Conservation (phyloP, 2,797 vertebrate species). For the Mus spretus region DNA sequence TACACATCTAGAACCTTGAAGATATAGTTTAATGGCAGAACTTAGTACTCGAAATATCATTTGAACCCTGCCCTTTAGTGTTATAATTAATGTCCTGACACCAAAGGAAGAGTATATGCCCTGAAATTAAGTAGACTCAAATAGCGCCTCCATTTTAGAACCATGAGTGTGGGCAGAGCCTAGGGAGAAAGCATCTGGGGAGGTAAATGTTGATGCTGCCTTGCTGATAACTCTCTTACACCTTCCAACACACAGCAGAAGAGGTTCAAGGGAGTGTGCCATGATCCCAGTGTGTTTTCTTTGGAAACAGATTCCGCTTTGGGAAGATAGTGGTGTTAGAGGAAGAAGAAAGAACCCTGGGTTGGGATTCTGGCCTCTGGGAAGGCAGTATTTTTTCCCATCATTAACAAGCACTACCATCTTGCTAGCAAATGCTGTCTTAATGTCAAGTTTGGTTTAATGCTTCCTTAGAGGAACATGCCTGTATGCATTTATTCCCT, state of each 20-base stretch:
- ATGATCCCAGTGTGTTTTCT: constrained; percentile 35
- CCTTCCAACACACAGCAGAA: constrained; percentile 22
- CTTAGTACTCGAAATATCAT: constrained; percentile 52
- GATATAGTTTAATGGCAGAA: constrained; percentile 54
- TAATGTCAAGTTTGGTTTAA: constrained; percentile 83
- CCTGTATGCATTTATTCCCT: constrained; percentile 85
- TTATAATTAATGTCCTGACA: constrained; percentile 50
- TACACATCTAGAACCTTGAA: constrained; percentile 12
- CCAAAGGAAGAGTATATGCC: constrained; percentile 16
- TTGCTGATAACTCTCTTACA: constrained; percentile 59
- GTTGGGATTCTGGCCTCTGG: constrained; percentile 33
- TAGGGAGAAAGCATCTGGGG: constrained; percentile 64
- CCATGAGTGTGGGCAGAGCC: constrained; percentile 64
- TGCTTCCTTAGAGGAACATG: constrained; percentile 81
- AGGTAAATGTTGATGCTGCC: constrained; percentile 66
- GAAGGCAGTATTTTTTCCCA: constrained; percentile 30
- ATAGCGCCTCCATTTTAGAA: constrained; percentile 72
- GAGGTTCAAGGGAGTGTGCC: constrained; percentile 38
- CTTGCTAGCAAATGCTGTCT: constrained; percentile 75
- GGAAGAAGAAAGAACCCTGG: constrained; percentile 18
- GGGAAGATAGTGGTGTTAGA: constrained; percentile 21
- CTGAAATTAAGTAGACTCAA: constrained; percentile 51
- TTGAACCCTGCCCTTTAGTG: constrained; percentile 67
- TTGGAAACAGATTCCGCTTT: constrained; percentile 46
- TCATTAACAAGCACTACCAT: constrained; percentile 70